phyloP scores from a whole-genome alignment of 2,888 invertebrate species.

The Phania funesta region DNA sequence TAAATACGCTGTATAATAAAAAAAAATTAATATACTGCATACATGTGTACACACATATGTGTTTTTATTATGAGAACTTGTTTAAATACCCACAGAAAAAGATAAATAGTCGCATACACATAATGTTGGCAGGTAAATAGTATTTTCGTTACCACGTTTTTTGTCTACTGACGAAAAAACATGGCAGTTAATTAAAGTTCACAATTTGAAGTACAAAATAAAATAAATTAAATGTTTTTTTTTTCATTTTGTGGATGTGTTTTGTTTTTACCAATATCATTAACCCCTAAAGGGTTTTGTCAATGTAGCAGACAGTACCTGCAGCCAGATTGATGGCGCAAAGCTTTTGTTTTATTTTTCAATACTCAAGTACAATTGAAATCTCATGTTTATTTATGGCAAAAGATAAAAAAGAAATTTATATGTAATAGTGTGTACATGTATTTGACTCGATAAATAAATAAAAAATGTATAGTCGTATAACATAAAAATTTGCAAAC shows the following conservation, averaged over 20 bases:
- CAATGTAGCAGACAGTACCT: conserved; percentile 48
- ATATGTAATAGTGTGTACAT: conserved; percentile 19
- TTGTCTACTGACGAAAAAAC: conserved; percentile 1
- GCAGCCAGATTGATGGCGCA: conserved; percentile 35
- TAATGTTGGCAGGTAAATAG: background rate
- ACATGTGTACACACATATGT: too few relatives aligned
- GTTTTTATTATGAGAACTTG: conserved; percentile 6
- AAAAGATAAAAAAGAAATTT: conserved; percentile 16
- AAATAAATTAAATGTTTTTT: background rate
- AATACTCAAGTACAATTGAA: conserved; percentile 3
- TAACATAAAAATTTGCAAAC: background rate
- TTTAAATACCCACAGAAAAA: background rate
- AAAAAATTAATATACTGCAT: too few relatives aligned
- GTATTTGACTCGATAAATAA: conserved; percentile 13
- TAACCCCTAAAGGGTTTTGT: conserved; percentile 44
- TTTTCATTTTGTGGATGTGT: too few relatives aligned
- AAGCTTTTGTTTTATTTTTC: conserved; percentile 4
- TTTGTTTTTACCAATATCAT: conserved; percentile 25
- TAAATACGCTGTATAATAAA: background rate
- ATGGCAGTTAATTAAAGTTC: conserved; percentile 28
- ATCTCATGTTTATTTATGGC: conserved; percentile 27
- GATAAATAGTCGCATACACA: background rate
- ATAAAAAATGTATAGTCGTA: too few relatives aligned
- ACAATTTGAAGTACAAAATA: background rate
- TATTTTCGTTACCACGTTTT: conserved; percentile 3